Conservation (phyloP, 2,888 invertebrate species). For the Drosophila fungiperda region DNA sequence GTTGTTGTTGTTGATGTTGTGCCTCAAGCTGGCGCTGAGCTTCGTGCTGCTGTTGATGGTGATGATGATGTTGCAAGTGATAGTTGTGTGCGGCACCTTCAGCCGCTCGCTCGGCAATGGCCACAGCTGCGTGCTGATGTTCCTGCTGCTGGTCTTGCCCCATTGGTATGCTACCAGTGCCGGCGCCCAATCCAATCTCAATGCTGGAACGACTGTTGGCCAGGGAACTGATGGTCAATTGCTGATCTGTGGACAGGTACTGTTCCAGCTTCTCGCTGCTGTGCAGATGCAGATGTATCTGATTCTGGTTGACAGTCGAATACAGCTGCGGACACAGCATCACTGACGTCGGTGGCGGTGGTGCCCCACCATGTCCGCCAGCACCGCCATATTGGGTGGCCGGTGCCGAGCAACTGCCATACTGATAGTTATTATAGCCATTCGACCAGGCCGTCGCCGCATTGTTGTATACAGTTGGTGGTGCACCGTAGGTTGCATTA, state of each 20-base stretch:
- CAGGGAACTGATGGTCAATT: constrained; percentile 87
- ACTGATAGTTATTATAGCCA: constrained; percentile 90
- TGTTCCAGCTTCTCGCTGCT: constrained; percentile 89
- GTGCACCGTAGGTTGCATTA: constrained; percentile 76
- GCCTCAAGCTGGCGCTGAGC: constrained; percentile 82
- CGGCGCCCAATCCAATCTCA: constrained; percentile 86
- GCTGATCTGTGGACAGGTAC: constrained; percentile 86
- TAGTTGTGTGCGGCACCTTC: constrained; percentile 56
- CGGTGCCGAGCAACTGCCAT: constrained; percentile 85
- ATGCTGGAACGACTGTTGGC: constrained; percentile 86
- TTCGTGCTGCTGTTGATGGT: constrained; percentile 36
- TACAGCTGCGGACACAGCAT: constrained; percentile 92
- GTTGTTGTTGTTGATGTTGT: constrained; percentile 61
- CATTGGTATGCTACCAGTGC: constrained; percentile 43
- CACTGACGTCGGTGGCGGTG: constrained; percentile 87
- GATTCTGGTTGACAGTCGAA: constrained; percentile 94
- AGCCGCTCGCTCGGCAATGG: constrained; percentile 43
- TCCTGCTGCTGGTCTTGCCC: constrained; percentile 81
- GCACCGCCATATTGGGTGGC: constrained; percentile 61
- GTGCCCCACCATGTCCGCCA: constrained; percentile 47
- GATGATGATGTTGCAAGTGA: constrained; percentile 60
- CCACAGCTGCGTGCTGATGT: constrained; percentile 62
- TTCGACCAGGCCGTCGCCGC: constrained; percentile 85
- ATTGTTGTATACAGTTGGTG: constrained; percentile 82
- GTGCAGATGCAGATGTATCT: constrained; percentile 93